Evolutionary conservation across 2,113 vertebrate species (phyloP).

Genomic region (Onychostruthus taczanowskii): DNA sequence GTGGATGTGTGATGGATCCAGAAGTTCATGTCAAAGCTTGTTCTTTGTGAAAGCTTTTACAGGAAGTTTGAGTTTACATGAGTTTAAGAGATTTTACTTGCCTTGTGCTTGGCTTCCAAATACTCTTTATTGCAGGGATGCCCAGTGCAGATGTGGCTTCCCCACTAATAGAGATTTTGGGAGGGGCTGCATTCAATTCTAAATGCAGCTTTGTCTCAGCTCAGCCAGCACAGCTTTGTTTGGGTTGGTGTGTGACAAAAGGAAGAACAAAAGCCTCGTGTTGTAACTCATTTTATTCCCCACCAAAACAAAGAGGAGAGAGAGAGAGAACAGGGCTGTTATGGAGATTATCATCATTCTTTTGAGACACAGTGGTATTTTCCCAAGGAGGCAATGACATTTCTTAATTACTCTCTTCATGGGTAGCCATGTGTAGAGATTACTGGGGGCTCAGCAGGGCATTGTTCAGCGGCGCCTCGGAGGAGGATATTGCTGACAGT

Average conservation of each 20-base stretch:
- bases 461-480: conserved; percentile 56
- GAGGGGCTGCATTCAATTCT: background rate
- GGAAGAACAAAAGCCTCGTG: background rate
- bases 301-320: background rate
- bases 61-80: background rate
- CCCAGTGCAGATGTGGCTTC: background rate
- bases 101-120: background rate
- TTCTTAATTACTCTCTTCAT: conserved; percentile 76
- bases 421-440: conserved; percentile 69
- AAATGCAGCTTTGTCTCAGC: background rate
- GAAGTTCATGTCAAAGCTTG: background rate
- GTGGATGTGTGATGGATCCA: background rate
- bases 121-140: background rate
- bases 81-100: background rate
- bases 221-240: background rate
- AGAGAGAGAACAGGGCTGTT: background rate
- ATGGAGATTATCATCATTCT: conserved; percentile 32
- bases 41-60: background rate
- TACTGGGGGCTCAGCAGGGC: conserved; percentile 59
- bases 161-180: background rate
- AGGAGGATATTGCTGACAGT: conserved; percentile 68
- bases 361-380: conserved; percentile 27
- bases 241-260: background rate
- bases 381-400: conserved; percentile 68
- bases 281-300: background rate